Conservation (phyloP, 2,888 invertebrate species). For the Hydropsyche betteni region DNA sequence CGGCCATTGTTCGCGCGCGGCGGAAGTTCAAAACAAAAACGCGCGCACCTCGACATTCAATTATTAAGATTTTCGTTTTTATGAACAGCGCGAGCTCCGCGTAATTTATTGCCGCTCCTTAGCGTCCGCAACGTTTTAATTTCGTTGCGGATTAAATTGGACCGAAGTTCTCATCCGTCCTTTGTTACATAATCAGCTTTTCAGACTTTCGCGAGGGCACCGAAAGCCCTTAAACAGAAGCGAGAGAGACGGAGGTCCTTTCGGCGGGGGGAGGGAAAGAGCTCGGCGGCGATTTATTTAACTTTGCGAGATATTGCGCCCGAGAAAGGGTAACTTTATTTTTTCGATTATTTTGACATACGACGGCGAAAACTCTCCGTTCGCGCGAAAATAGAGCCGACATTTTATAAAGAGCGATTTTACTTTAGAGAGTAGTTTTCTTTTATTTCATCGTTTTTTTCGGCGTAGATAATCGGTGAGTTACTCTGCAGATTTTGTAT, state of each 20-base stretch:
- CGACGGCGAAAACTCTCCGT: too few relatives aligned
- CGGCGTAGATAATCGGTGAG: too few relatives aligned
- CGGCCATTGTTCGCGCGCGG: too few relatives aligned
- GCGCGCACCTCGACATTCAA: too few relatives aligned
- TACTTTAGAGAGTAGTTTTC: too few relatives aligned
- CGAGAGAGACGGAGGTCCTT: not conserved
- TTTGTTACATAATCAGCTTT: slow-evolving; percentile 31
- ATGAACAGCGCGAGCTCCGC: not conserved
- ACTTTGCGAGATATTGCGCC: not conserved
- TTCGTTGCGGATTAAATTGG: slow-evolving; percentile 16
- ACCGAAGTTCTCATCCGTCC: slow-evolving; percentile 20
- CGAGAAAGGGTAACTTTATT: too few relatives aligned
- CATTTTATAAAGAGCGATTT: too few relatives aligned
- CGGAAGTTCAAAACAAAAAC: too few relatives aligned
- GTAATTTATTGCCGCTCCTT: slow-evolving; percentile 11
- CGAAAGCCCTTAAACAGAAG: slow-evolving; percentile 20
- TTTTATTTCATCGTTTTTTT: too few relatives aligned
- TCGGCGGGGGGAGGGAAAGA: not conserved
- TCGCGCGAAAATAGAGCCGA: too few relatives aligned
- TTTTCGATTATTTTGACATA: too few relatives aligned
- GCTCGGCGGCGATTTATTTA: slow-evolving; percentile 7
- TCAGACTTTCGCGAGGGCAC: slow-evolving; percentile 17
- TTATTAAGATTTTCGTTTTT: not conserved
- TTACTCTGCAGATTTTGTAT: too few relatives aligned
- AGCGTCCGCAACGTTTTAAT: slow-evolving; percentile 11